Percentiles rank a stretch among this genome's conserved stretches.
These are phyloP conservation scores for Recurvirostra avosetta DNA, from an alignment of 2,113 vertebrate genomes.

Conservation along the genomic window DNA sequence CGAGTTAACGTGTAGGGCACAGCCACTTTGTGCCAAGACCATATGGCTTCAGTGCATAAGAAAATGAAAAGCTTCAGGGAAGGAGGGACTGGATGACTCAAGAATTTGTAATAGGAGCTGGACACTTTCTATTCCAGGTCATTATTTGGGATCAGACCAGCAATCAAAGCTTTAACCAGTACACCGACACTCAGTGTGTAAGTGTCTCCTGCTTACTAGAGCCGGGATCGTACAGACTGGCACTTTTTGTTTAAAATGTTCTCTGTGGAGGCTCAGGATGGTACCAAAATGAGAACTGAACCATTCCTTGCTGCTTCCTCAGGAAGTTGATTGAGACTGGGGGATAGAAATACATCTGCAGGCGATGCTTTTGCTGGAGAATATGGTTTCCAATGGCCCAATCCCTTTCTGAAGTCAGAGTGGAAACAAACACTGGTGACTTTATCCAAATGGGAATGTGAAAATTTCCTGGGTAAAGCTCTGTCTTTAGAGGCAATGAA, in stretches of 20 bases:
- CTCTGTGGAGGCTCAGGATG: not conserved
- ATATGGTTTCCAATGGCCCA: not conserved
- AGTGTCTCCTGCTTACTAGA: not conserved
- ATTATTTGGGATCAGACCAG: not conserved
- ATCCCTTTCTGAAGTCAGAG: not conserved
- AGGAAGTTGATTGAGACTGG: not conserved
- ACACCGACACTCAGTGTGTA: not conserved
- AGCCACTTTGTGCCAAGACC: conserved; percentile 18
- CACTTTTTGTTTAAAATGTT: not conserved
- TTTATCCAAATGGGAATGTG: not conserved
- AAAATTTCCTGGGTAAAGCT: not conserved
- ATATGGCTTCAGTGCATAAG: not conserved
- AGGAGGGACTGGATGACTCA: not conserved
- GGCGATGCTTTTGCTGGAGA: not conserved
- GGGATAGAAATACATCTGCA: not conserved
- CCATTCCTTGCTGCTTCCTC: not conserved
- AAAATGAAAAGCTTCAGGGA: conserved; percentile 18
- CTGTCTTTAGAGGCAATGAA: not conserved
- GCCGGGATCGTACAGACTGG: not conserved
- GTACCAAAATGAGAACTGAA: not conserved
- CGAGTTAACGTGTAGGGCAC: conserved; percentile 9
- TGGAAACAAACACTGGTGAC: not conserved
- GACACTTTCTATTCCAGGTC: not conserved
- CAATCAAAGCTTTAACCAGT: not conserved
- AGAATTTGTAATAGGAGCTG: not conserved